phyloP scores from a whole-genome alignment of 2,888 invertebrate genomes.

The Pyrrhia umbra region DNA sequence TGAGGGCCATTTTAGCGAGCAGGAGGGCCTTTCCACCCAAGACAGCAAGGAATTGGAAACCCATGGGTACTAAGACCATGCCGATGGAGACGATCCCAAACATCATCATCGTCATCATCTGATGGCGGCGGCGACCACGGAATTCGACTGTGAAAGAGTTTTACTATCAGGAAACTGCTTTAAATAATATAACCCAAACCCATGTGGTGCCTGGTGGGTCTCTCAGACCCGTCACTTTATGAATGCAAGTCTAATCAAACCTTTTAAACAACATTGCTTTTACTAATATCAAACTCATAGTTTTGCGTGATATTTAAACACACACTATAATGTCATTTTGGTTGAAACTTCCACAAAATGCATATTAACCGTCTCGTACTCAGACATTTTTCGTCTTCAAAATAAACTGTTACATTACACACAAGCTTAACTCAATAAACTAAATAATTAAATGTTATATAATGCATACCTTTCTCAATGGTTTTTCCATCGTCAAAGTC shows the following conservation, averaged over 20 bases:
- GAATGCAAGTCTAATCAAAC: no score
- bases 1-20: constrained; percentile 95
- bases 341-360: no score
- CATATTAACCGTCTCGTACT: no score
- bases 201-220: no score
- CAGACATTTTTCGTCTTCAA: no score
- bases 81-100: constrained; percentile 94
- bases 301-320: no score
- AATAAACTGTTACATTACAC: not conserved
- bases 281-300: no score
- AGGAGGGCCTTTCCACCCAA: constrained; percentile 95
- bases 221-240: no score
- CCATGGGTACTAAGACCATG: constrained; percentile 94
- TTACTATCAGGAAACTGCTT: not conserved
- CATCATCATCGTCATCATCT: constrained; percentile 94
- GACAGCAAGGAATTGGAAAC: constrained; percentile 95
- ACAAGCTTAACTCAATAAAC: constrained; percentile 3
- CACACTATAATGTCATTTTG: no score
- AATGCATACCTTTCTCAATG: constrained; percentile 79
- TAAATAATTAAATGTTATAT: constrained; percentile 2
- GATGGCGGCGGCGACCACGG: constrained; percentile 91
- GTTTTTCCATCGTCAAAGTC: constrained; percentile 85
- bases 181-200: not conserved
- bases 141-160: constrained; percentile 75
- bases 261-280: no score